Evolutionary conservation across 1,140 invertebrate genomes (phyloP), one percentile per base, ranked within the genome.

Genomic region (Caenorhabditis latens): DNA sequence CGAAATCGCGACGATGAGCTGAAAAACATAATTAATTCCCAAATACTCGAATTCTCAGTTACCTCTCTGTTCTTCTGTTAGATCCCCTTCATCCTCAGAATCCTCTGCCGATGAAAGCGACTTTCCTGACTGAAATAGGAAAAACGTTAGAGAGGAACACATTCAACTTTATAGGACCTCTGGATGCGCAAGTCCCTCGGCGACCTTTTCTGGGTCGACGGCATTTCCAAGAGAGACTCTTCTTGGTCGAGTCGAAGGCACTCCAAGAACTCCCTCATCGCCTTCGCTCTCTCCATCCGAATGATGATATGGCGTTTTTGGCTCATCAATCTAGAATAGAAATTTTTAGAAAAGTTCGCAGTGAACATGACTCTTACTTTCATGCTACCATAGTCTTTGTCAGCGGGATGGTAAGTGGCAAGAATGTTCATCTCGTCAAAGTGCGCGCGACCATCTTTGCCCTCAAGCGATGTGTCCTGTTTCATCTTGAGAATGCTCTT

Each of bases 311-410:
- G 98, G 98, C 13, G 98, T 99, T 94, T 98, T 97, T 55, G 97
- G 97, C 84, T 92, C 91, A 48, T 92, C 91, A 83, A 92, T 92
- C 91, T 92, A 50, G 57, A 90, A 46, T 19, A 5, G 19, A 21
- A 53, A 21, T 55, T 19, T 19, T 50, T 19, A 11, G 9, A 83
- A 13, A 14, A 55, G 13, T 8, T 55, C 24, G 21, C 40, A 48
- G 96, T 53, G 97, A 96, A 61, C 92, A 90, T 43, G 90, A 90
- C 63, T 91, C 63, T 83, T 24, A 92, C 97, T 94, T 99, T 99
- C 97, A 99, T 99, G 92, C 98, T 97, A 13, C 98, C 98, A 94
- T 99, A 99, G 94, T 99, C 98, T 94, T 99, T 99, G 92, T 97
- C 97, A 46, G 96, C 94, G 58, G 98, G 98, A 95, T 99, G 98